These are phyloP conservation scores for Chrysolina americana DNA, from an alignment of 2,888 invertebrate genomes.

Conservation along the genomic window DNA sequence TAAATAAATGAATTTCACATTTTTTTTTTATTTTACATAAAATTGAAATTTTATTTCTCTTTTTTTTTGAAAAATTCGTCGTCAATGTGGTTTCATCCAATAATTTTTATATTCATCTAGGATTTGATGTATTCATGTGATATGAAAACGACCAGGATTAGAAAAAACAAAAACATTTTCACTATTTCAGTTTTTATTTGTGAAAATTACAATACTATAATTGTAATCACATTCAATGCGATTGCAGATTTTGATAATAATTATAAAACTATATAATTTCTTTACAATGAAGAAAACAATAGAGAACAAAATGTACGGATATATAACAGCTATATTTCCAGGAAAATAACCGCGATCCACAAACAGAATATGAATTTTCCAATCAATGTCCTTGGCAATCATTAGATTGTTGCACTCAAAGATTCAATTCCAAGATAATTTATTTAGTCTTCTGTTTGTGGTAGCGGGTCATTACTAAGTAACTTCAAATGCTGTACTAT, in stretches of 20 bases:
- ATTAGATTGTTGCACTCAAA: not conserved
- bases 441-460: not conserved
- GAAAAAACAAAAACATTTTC: constrained; percentile 27
- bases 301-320: constrained; percentile 34
- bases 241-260: constrained; percentile 39
- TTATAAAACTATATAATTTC: constrained; percentile 40
- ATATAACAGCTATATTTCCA: not conserved
- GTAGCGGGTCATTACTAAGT: not conserved
- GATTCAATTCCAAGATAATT: not conserved
- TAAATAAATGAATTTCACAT: no score
- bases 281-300: constrained; percentile 35
- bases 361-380: constrained; percentile 13
- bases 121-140: no score
- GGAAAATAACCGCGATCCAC: not conserved
- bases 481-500: constrained; percentile 5
- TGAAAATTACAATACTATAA: constrained; percentile 60
- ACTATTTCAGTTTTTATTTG: constrained; percentile 47
- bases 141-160: not conserved
- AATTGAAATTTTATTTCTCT: no score
- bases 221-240: constrained; percentile 53
- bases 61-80: no score
- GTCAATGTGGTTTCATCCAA: no score
- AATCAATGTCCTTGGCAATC: not conserved
- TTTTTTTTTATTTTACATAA: no score
- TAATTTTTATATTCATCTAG: no score